Percentiles rank a stretch among this genome's conserved stretches.
phyloP scores from a whole-genome alignment of 2,888 invertebrate genomes.

The Aspidiotus destructor region DNA sequence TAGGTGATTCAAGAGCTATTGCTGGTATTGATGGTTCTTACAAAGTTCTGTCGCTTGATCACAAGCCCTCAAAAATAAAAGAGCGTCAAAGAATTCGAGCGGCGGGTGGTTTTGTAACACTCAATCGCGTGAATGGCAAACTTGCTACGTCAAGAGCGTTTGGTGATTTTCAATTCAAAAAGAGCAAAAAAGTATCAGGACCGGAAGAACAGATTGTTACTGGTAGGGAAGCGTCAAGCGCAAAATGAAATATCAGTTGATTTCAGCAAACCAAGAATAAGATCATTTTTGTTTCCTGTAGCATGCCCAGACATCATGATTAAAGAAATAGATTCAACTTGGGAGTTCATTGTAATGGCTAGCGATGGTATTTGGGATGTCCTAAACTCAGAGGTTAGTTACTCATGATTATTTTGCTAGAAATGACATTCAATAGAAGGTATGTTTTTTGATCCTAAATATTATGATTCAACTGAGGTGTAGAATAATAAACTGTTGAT shows the following conservation, averaged over 20 bases:
- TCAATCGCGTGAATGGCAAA: conserved; percentile 96
- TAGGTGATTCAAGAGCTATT: conserved; percentile 92
- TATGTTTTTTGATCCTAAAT: no score
- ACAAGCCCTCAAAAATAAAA: conserved; percentile 84
- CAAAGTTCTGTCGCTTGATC: conserved; percentile 74
- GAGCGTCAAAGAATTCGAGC: conserved; percentile 82
- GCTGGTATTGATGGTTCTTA: conserved; percentile 74
- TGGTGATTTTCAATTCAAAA: conserved; percentile 94
- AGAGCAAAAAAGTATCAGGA: conserved; percentile 68
- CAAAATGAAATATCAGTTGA: neutral
- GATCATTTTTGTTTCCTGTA: conserved; percentile 43
- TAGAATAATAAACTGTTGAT: no score
- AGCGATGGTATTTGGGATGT: conserved; percentile 99
- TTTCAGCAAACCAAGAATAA: neutral
- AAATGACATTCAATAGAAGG: no score
- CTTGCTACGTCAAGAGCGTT: conserved; percentile 90
- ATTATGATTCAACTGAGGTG: no score
- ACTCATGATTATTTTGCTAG: no score
- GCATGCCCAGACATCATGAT: conserved; percentile 88
- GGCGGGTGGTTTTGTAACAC: conserved; percentile 95
- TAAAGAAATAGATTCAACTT: conserved; percentile 69
- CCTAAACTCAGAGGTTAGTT: conserved; percentile 67
- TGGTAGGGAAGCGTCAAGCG: conserved; percentile 49
- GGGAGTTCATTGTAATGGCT: conserved; percentile 93
- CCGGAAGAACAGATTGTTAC: conserved; percentile 95